phyloP scores from a whole-genome alignment of 2,113 vertebrate species.

The Crotalus tigris region DNA sequence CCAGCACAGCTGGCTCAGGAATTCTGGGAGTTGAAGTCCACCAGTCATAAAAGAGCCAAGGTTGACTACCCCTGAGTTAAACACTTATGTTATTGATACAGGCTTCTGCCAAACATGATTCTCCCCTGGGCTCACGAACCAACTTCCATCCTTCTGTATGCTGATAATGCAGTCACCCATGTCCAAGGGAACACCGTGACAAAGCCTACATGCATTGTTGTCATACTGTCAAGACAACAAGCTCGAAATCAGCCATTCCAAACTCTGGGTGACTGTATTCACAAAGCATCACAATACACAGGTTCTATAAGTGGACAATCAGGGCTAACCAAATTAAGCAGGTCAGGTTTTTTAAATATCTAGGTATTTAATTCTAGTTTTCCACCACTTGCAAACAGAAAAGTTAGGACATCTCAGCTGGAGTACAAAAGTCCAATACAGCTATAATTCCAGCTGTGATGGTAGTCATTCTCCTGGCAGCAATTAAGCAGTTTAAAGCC shows the following conservation, averaged over 20 bases:
- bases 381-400: background rate
- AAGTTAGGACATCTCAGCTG: background rate
- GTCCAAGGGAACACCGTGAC: background rate
- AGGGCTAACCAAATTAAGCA: background rate
- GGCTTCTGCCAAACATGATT: background rate
- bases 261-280: background rate
- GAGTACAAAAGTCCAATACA: background rate
- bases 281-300: background rate
- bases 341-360: background rate
- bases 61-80: background rate
- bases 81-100: background rate
- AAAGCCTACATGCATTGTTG: background rate
- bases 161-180: background rate
- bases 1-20: too few relatives aligned
- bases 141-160: background rate
- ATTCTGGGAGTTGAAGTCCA: too few relatives aligned
- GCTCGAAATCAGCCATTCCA: background rate
- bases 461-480: background rate
- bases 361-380: background rate
- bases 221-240: background rate
- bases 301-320: background rate
- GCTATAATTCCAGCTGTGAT: background rate
- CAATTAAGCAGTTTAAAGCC: background rate
- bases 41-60: too few relatives aligned
- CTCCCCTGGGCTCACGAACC: background rate